Evolutionary conservation across 2,113 vertebrate species (phyloP).

Genomic region (Percopsis transmontana): DNA sequence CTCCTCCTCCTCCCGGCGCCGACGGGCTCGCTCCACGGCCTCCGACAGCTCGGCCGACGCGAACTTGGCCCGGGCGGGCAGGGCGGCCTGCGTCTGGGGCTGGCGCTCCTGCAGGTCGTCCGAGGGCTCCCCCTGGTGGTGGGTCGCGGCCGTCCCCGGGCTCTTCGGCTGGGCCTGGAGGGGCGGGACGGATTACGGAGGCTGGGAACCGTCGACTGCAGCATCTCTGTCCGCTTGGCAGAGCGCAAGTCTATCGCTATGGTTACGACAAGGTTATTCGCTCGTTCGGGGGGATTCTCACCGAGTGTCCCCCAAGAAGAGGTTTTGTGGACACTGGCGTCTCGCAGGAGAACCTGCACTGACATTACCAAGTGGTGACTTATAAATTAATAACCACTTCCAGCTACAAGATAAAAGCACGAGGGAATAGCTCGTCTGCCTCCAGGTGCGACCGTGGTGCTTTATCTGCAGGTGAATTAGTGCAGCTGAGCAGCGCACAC

Average conservation of each 20-base stretch:
- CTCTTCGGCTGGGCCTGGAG: slow-evolving; percentile 77
- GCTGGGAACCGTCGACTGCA: not conserved
- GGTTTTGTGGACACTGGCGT: not conserved
- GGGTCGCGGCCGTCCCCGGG: slow-evolving; percentile 8
- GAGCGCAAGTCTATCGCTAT: slow-evolving; percentile 41
- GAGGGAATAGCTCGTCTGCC: no score
- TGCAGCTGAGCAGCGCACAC: no score
- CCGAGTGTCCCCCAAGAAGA: slow-evolving; percentile 17
- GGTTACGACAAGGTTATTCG: slow-evolving; percentile 53
- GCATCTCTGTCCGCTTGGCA: not conserved
- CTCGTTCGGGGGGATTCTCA: slow-evolving; percentile 16
- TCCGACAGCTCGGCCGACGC: slow-evolving; percentile 90
- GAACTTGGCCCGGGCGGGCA: slow-evolving; percentile 85
- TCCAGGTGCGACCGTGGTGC: no score
- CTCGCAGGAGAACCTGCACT: no score
- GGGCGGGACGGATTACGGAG: not conserved
- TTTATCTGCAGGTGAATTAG: no score
- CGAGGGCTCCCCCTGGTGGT: slow-evolving; percentile 76
- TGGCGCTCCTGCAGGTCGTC: slow-evolving; percentile 88
- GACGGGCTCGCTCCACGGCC: slow-evolving; percentile 91
- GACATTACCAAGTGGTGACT: no score
- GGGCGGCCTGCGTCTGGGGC: slow-evolving; percentile 69
- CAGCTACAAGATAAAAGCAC: no score
- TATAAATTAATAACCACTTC: no score
- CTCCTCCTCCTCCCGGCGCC: slow-evolving; percentile 92